Evolutionary conservation across 1,140 invertebrate genomes (phyloP).

Genomic region (Zaprionus davidi): DNA sequence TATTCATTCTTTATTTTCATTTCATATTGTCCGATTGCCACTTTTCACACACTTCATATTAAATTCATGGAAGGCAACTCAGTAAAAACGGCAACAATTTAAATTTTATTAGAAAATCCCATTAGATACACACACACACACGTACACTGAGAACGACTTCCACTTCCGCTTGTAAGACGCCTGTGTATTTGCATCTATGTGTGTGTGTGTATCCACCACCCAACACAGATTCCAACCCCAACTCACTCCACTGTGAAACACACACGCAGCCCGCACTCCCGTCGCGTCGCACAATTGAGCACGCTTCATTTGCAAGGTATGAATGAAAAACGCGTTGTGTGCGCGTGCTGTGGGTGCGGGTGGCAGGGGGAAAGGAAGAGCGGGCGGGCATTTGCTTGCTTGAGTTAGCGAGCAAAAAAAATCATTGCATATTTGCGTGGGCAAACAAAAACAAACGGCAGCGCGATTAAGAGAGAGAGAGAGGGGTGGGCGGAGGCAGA

Average conservation of each 20-base stretch:
- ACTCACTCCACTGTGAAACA: constrained; percentile 5
- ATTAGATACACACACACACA: constrained; percentile 74
- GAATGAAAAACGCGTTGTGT: constrained; percentile 58
- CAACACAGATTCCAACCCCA: constrained; percentile 39
- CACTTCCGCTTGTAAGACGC: constrained; percentile 63
- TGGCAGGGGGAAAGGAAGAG: not conserved
- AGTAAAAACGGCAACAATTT: constrained; percentile 71
- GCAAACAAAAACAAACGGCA: constrained; percentile 67
- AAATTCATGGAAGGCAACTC: constrained; percentile 57
- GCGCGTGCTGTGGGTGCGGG: not conserved
- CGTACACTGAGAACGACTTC: constrained; percentile 51
- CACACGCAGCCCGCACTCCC: not conserved
- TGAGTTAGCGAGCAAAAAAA: constrained; percentile 45
- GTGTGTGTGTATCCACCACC: constrained; percentile 56
- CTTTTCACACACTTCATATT: constrained; percentile 53
- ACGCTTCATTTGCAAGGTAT: constrained; percentile 69
- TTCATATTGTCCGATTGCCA: constrained; percentile 24
- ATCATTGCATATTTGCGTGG: constrained; percentile 80
- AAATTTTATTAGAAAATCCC: constrained; percentile 82
- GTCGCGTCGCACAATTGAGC: constrained; percentile 51
- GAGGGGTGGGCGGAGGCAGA: not conserved
- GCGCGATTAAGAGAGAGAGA: constrained; percentile 9
- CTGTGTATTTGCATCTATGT: constrained; percentile 40
- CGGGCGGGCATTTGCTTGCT: not conserved
- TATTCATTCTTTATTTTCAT: not conserved